These are phyloP conservation scores for Gallirallus australis DNA, from an alignment of 2,797 vertebrate genomes.

Conservation along the genomic window DNA sequence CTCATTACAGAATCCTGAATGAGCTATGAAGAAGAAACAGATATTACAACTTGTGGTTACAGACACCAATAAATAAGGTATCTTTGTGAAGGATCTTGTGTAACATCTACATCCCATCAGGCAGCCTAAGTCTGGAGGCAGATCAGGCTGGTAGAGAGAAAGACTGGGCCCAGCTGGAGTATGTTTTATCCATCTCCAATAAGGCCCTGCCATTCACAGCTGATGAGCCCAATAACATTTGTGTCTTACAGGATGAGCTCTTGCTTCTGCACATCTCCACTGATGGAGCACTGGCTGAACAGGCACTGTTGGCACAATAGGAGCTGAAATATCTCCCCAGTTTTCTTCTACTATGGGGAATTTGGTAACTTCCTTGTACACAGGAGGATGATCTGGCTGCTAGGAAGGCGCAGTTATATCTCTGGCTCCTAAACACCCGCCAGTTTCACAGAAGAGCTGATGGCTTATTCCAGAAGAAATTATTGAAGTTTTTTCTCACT, in stretches of 20 bases:
- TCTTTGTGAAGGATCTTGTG: background rate
- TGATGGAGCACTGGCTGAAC: background rate
- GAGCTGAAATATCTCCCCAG: background rate
- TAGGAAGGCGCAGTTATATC: background rate
- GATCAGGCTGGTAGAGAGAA: background rate
- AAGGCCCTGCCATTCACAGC: background rate
- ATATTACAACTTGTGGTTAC: background rate
- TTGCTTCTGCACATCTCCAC: background rate
- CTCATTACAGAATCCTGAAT: background rate
- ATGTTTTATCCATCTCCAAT: background rate
- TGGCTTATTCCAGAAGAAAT: background rate
- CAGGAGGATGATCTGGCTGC: background rate
- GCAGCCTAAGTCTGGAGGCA: background rate
- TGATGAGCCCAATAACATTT: background rate
- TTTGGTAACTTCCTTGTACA: background rate
- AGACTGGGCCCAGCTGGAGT: background rate
- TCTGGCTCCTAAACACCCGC: background rate
- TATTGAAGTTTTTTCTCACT: background rate
- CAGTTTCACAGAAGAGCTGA: background rate
- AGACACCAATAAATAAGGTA: background rate
- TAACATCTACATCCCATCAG: background rate
- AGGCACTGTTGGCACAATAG: rapidly evolving
- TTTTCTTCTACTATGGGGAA: background rate
- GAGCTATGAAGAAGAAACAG: background rate
- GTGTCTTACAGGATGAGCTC: background rate